Percentiles rank a stretch among this genome's conserved stretches.
These are phyloP conservation scores for Pollachius pollachius DNA, from an alignment of 2,113 vertebrate species.

Conservation along the genomic window DNA sequence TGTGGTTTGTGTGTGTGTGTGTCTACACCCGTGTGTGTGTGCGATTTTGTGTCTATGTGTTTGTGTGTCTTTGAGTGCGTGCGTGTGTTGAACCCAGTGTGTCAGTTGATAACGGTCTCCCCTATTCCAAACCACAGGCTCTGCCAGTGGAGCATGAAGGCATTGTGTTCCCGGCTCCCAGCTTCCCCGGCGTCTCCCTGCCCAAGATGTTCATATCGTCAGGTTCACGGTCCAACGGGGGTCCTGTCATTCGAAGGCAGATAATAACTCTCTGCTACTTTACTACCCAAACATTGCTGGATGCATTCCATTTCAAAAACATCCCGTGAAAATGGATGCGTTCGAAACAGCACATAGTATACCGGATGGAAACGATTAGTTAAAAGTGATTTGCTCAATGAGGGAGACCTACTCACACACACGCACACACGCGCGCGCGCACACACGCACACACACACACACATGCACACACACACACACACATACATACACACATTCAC, in stretches of 20 bases:
- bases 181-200: not conserved
- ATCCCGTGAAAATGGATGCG: not conserved
- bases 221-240: not conserved
- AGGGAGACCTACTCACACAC: not conserved
- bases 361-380: not conserved
- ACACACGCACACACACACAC: too few species aligned
- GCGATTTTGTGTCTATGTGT: not conserved
- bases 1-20: not conserved
- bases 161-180: not conserved
- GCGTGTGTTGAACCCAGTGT: not conserved
- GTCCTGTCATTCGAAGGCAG: not conserved
- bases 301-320: too few species aligned
- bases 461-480: too few species aligned
- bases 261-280: not conserved
- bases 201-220: not conserved
- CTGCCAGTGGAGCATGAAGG: not conserved
- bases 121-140: not conserved
- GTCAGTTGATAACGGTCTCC: not conserved
- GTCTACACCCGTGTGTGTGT: not conserved
- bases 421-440: too few species aligned
- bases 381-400: not conserved
- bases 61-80: not conserved
- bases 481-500: too few species aligned
- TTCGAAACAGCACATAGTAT: not conserved
- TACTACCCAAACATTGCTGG: too few species aligned